A percentile compares a stretch with the other conserved stretches of the same genome.
These are phyloP conservation scores for Heloderma charlesbogerti DNA, from an alignment of 2,113 vertebrate species.

Conservation along the genomic window DNA sequence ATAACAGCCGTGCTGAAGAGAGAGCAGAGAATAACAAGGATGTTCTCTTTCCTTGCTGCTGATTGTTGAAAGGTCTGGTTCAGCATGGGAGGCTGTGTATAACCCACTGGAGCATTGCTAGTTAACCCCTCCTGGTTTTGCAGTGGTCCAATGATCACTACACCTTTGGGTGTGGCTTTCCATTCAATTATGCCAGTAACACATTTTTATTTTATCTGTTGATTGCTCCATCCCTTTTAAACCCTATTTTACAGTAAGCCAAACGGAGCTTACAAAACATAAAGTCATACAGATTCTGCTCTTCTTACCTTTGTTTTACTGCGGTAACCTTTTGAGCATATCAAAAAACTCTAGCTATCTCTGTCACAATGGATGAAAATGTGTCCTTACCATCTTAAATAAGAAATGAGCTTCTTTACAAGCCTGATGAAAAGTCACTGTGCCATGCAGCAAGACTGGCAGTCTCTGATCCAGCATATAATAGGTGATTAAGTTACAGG, in stretches of 20 bases:
- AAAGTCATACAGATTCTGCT: too few relatives aligned
- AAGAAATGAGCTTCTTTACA: constrained; percentile 1
- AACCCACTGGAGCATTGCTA: too few relatives aligned
- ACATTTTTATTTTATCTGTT: too few relatives aligned
- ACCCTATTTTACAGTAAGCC: too few relatives aligned
- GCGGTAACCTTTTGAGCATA: not conserved
- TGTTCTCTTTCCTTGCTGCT: not conserved
- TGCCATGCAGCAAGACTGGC: not conserved
- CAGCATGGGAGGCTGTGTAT: too few relatives aligned
- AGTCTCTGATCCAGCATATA: not conserved
- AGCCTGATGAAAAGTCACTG: not conserved
- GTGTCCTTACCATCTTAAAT: not conserved
- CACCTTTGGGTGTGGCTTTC: too few relatives aligned
- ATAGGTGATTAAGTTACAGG: not conserved
- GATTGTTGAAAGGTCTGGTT: too few relatives aligned
- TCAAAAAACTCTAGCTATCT: not conserved
- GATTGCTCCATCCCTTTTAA: too few relatives aligned
- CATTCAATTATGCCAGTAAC: too few relatives aligned
- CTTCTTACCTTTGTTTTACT: not conserved
- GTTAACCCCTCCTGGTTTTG: too few relatives aligned
- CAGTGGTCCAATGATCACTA: too few relatives aligned
- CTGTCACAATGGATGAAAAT: not conserved
- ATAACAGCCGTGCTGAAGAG: not conserved
- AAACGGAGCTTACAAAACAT: too few relatives aligned
- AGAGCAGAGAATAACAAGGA: not conserved